Evolutionary conservation across 2,113 vertebrate genomes (phyloP), one percentile per base, ranked within the genome.

Genomic region (Hemiscyllium ocellatum): DNA sequence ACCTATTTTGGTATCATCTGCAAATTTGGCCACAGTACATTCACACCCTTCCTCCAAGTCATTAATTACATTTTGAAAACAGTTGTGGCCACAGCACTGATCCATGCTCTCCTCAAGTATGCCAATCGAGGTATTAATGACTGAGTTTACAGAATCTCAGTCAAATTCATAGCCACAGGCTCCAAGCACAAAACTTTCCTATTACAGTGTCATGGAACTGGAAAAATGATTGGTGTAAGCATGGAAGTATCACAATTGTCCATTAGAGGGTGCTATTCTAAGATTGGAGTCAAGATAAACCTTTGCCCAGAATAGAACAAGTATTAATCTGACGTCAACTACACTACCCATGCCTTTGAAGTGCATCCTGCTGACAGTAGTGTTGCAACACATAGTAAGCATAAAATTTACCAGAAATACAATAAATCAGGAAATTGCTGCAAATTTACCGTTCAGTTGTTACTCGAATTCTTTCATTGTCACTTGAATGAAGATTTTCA

Each of bases 371-470:
- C 89, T 93, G 89, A 80, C 89, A 78, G 70, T 80, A 7, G 26
- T 33, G 80, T 66, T 93, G 33, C 61, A 66, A 65, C 66, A 17
- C n/a, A 66, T 42, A 93, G 66, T 37, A n/a, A 68, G 80, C 33
- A 61, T 37, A 61, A 80, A 80, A 33, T 17, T 86, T 86, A 72
- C 0, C 24, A 50, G 52, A 72, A 93, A 96, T 65, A 33, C 37
- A 78, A 47, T 69, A 86, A 91, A 91, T 91, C 89, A 33, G 52
- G 83, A 70, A 37, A 65, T 17, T 91, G 37, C 33, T 94, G 50
- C 20, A 72, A 50, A 78, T 96, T 29, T 96, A 99, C 99, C 98
- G 99, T 96, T 98, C 97, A 24, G 98, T 97, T 66, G 98, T 99
- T 95, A 97, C 96, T 96, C 97, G 97, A 94, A 99, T 98, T 96